phyloP scores from a whole-genome alignment of 1,140 invertebrate genomes.

The Harlomillsia oculata region DNA sequence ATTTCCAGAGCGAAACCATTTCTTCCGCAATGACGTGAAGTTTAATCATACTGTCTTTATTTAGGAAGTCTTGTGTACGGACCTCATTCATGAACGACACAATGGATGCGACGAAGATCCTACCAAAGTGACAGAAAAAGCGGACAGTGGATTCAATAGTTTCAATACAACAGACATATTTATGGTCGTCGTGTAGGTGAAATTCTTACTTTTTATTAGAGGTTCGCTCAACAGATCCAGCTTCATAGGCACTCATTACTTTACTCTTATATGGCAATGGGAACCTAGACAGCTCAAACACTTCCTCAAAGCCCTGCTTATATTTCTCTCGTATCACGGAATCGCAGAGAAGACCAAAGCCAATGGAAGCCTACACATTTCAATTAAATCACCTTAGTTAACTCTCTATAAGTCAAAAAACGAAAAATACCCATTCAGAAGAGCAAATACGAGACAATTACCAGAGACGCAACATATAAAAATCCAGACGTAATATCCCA shows the following conservation, averaged over 20 bases:
- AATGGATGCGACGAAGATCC: slow-evolving; percentile 29
- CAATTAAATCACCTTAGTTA: neutral
- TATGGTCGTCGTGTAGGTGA: neutral
- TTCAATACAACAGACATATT: no score
- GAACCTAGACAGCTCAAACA: slow-evolving; percentile 7
- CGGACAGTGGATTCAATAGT: no score
- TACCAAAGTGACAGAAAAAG: slow-evolving; percentile 8
- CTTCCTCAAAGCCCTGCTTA: neutral
- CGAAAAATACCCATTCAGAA: no score
- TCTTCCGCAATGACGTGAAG: slow-evolving; percentile 47
- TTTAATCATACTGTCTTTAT: slow-evolving; percentile 5
- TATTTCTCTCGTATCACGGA: slow-evolving; percentile 2
- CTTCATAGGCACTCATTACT: neutral
- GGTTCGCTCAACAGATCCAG: neutral
- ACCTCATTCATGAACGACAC: slow-evolving; percentile 32
- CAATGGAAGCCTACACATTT: slow-evolving; percentile 8
- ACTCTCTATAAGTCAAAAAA: no score
- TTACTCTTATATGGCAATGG: slow-evolving; percentile 13
- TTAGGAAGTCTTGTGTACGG: slow-evolving; percentile 26
- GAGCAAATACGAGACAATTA: slow-evolving; percentile 40
- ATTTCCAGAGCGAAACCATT: slow-evolving; percentile 61
- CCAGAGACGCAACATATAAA: slow-evolving; percentile 49
- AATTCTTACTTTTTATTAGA: slow-evolving; percentile 4
- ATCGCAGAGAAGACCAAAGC: slow-evolving; percentile 6
- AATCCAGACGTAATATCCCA: slow-evolving; percentile 57